A percentile compares a stretch with the other conserved stretches of the same genome.
These are phyloP conservation scores for Amiota minor DNA, from an alignment of 2,888 invertebrate genomes.

Conservation along the genomic window DNA sequence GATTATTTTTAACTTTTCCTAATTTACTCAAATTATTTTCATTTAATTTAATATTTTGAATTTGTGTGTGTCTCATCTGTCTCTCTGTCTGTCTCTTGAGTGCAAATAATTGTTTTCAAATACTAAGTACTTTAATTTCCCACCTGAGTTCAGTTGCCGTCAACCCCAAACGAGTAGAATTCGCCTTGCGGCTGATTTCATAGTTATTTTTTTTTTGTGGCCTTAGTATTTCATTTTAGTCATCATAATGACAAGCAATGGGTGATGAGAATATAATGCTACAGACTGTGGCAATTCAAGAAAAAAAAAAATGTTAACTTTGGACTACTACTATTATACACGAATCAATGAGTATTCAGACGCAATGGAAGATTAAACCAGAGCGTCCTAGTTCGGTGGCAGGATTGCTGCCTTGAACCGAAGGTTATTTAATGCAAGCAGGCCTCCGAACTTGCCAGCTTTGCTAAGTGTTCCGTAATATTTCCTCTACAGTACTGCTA, in stretches of 20 bases:
- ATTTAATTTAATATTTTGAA: slow-evolving; percentile 10
- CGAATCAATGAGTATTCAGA: no score
- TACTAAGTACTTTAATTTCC: slow-evolving; percentile 63
- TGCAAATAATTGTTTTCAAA: slow-evolving; percentile 55
- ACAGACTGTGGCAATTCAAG: slow-evolving; percentile 63
- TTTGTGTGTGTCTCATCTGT: neutral
- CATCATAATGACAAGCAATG: slow-evolving; percentile 3
- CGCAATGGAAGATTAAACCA: no score
- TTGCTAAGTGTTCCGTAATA: no score
- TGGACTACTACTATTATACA: no score
- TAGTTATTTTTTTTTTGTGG: neutral
- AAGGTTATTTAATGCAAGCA: no score
- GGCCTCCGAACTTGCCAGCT: no score
- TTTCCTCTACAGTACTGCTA: no score
- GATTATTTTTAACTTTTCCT: neutral
- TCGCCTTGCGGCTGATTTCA: slow-evolving; percentile 14
- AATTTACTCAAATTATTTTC: neutral
- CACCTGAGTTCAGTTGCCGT: slow-evolving; percentile 57
- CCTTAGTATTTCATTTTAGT: neutral
- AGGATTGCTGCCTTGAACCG: no score
- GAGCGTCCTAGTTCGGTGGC: no score
- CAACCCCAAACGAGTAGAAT: slow-evolving; percentile 26
- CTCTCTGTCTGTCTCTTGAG: slow-evolving; percentile 27
- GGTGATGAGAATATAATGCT: slow-evolving; percentile 53
- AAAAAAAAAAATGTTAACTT: slow-evolving; percentile 28